Conservation (phyloP, 2,888 invertebrate genomes). For the Prenolepis imparis region DNA sequence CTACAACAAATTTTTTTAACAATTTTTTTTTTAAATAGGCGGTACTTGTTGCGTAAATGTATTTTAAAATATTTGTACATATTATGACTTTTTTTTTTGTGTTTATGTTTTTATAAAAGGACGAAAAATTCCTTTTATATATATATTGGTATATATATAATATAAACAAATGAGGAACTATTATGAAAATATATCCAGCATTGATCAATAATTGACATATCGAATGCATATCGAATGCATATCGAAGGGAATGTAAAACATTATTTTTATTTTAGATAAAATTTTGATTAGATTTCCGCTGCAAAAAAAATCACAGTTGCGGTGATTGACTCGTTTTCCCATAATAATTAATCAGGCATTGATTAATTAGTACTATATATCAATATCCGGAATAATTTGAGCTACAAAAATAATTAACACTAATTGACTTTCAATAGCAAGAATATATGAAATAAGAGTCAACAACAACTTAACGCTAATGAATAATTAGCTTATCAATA, state of each 20-base stretch:
- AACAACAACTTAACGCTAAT: background rate
- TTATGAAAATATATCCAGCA: background rate
- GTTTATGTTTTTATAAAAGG: background rate
- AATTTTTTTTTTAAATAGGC: background rate
- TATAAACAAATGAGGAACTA: background rate
- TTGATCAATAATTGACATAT: background rate
- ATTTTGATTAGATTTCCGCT: background rate
- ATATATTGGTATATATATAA: background rate
- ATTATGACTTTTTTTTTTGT: background rate
- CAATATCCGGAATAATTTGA: conserved; percentile 56
- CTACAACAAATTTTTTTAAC: background rate
- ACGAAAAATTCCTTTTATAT: too few species aligned
- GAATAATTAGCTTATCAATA: background rate
- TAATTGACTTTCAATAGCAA: background rate
- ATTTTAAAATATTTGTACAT: conserved; percentile 3
- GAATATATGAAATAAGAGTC: background rate
- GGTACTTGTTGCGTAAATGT: background rate
- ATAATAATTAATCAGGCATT: conserved; percentile 67
- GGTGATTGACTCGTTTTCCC: conserved; percentile 67
- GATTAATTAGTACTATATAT: conserved; percentile 61
- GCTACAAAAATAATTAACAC: conserved; percentile 31
- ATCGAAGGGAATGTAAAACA: background rate
- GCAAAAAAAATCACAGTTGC: conserved; percentile 49
- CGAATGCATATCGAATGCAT: background rate
- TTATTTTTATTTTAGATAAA: background rate